phyloP scores from a whole-genome alignment of 2,113 vertebrate genomes.

The Amia ocellicauda region DNA sequence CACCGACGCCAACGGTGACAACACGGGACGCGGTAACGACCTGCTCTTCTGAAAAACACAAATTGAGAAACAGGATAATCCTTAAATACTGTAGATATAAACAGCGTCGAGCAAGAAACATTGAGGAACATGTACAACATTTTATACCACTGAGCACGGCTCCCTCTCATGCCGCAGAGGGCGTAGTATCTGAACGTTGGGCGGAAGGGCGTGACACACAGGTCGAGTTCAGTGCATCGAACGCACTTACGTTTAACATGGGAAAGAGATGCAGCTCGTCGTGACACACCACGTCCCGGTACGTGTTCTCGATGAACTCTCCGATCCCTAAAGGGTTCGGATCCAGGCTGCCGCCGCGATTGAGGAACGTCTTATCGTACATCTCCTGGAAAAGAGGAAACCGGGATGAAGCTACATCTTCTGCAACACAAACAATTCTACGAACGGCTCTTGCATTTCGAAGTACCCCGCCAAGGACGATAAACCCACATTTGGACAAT shows the following conservation, averaged over 20 bases:
- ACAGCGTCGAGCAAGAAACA: conserved; percentile 7
- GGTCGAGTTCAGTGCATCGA: too few species aligned
- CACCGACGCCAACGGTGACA: neutral
- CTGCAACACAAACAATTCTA: too few species aligned
- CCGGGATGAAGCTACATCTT: conserved; percentile 6
- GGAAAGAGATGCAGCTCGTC: conserved; percentile 51
- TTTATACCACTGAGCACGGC: neutral
- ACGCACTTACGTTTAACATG: conserved; percentile 65
- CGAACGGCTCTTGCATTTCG: too few species aligned
- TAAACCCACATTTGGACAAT: too few species aligned
- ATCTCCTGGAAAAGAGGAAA: conserved; percentile 60
- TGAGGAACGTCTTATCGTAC: conserved; percentile 50
- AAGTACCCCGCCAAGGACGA: too few species aligned
- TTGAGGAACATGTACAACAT: neutral
- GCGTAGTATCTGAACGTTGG: too few species aligned
- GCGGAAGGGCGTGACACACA: too few species aligned
- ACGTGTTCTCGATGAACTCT: conserved; percentile 67
- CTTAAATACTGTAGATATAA: too few species aligned
- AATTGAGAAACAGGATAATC: too few species aligned
- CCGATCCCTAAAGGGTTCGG: conserved; percentile 53
- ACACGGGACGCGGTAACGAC: conserved; percentile 40
- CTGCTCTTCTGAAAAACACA: conserved; percentile 62
- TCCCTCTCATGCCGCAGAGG: too few species aligned
- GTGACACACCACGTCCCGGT: conserved; percentile 56
- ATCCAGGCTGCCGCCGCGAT: conserved; percentile 49